These are phyloP conservation scores for Trissonchulus sp. DNA, from an alignment of 2,888 invertebrate genomes.

Conservation along the genomic window DNA sequence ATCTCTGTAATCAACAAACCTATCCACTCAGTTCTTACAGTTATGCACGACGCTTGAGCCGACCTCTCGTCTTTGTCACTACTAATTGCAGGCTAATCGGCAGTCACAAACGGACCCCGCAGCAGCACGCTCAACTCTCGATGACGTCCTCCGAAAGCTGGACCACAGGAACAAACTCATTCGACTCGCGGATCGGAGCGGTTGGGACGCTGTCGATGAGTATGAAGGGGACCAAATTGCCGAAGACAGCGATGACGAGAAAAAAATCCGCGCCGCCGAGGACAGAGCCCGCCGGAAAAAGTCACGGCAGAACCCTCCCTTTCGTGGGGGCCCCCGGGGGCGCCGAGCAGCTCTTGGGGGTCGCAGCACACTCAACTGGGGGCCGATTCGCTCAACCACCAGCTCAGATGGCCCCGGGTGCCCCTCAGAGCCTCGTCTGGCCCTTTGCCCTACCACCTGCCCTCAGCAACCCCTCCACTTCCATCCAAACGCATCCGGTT, in stretches of 20 bases:
- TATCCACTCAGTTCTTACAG: no score
- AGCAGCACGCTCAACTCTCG: not conserved
- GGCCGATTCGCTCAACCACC: no score
- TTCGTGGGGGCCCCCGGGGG: constrained; percentile 14
- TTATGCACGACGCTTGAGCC: no score
- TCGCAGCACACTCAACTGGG: no score
- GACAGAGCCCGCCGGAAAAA: not conserved
- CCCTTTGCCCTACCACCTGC: not conserved
- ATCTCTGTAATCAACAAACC: no score
- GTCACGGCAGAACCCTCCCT: not conserved
- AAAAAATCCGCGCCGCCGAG: constrained; percentile 10
- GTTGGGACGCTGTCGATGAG: constrained; percentile 14
- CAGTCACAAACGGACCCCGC: no score
- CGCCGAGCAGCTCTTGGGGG: not conserved
- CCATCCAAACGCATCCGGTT: not conserved
- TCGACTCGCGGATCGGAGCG: not conserved
- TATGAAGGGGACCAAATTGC: constrained; percentile 3
- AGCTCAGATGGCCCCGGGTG: no score
- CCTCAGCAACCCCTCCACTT: not conserved
- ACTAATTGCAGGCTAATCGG: no score
- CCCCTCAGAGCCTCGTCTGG: no score
- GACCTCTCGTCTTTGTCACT: no score
- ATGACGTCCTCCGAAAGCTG: not conserved
- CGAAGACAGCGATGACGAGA: constrained; percentile 3
- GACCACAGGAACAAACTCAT: not conserved